These are phyloP conservation scores for Ormyrus nitidulus DNA, from an alignment of 2,888 invertebrate species.

Conservation along the genomic window DNA sequence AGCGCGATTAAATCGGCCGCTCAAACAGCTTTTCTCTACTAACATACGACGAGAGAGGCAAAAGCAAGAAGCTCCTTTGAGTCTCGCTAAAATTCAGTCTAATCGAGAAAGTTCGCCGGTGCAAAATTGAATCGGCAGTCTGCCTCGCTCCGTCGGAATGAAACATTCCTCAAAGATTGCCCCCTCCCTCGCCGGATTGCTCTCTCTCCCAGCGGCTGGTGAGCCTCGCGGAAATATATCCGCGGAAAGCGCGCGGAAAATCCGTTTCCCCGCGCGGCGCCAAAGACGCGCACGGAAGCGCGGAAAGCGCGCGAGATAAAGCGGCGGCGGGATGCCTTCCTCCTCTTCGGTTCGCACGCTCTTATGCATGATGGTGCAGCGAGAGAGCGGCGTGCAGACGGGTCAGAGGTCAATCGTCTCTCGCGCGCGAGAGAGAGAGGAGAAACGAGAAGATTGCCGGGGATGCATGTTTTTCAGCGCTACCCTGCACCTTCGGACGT, in stretches of 20 bases:
- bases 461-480: neutral
- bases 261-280: neutral
- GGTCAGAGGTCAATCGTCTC: constrained; percentile 24
- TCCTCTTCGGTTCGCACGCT: constrained; percentile 1
- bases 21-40: too few species aligned
- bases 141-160: neutral
- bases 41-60: too few species aligned
- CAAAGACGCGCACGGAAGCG: neutral
- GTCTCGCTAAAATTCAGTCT: too few species aligned
- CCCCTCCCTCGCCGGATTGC: too few species aligned
- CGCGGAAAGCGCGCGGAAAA: neutral
- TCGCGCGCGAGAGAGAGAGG: too few species aligned
- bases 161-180: neutral
- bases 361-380: neutral
- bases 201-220: too few species aligned
- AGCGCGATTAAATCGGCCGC: too few species aligned
- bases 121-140: too few species aligned
- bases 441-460: neutral
- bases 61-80: too few species aligned
- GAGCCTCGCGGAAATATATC: too few species aligned
- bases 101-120: too few species aligned
- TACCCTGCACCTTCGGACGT: too few species aligned
- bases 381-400: neutral
- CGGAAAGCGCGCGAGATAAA: neutral
- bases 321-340: neutral